Evolutionary conservation across 2,888 invertebrate species (phyloP), one percentile per base, ranked within the genome.

Genomic region (Rosalia funebris): DNA sequence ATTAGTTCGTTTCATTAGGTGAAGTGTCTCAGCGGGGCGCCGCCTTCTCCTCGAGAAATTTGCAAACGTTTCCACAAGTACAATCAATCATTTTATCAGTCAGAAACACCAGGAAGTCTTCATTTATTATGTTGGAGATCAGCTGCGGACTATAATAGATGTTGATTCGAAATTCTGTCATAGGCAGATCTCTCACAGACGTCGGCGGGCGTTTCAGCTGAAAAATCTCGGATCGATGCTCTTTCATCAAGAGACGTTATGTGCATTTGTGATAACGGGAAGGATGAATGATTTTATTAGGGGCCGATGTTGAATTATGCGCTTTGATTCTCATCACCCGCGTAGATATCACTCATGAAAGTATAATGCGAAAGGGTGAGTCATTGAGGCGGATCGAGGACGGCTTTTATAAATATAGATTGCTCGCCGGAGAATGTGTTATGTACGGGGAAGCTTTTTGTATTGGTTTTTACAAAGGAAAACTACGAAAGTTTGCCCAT

Each of bases 71-170:
- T 60, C 47, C 62, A 57, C 56, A 57, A 63, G 55, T 63, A 56
- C 63, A 63, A 70, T 70, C 70, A 65, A 70, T 70, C 70, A 68
- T 68, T 59, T 67, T 64, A 68, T 67, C 66, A 65, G 62, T 57
- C 65, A 55, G 57, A 63, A 68, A 68, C 67, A 68, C 62, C 68
- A 64, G 64, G 64, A 69, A 65, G 69, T 69, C 70, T 71, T 70
- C 70, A 72, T 72, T 73, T 69, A 72, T 70, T 67, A 69, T 69
- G 68, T 66, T 63, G 65, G 62, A 69, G 64, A 69, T 69, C 65
- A 66, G 66, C 65, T 65, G 65, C 62, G 65, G 48, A 55, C 59
- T 60, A 63, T 65, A 66, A 66, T 62, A 60, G 62, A 62, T 36
- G 63, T 50, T 46, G 57, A 59, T 61, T 60, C 56, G 44, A 61